Evolutionary conservation across 1,140 invertebrate genomes (phyloP).

Genomic region (Sycobia sp.): DNA sequence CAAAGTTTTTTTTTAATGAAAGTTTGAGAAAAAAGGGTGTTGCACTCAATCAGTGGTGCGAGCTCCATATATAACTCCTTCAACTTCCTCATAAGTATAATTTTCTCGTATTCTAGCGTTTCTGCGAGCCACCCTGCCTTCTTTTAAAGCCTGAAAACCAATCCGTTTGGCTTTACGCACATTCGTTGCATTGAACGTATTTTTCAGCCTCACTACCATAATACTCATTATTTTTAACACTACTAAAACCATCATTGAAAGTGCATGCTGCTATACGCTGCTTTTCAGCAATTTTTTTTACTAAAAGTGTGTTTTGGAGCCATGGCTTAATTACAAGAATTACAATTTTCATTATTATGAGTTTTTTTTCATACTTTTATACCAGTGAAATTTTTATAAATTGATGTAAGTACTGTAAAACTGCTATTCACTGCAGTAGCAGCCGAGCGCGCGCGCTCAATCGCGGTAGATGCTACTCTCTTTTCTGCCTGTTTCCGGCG

Average conservation of each 20-base stretch:
- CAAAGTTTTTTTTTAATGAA: conserved; percentile 32
- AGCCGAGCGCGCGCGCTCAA: neutral
- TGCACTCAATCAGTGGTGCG: too few relatives aligned
- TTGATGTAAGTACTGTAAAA: neutral
- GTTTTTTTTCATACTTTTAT: conserved; percentile 18
- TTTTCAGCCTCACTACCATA: conserved; percentile 9
- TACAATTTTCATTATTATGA: conserved; percentile 40
- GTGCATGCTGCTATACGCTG: conserved; percentile 2
- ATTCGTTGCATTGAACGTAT: conserved; percentile 5
- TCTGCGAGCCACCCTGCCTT: too few relatives aligned
- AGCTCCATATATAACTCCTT: too few relatives aligned
- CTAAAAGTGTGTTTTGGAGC: too few relatives aligned
- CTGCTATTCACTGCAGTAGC: neutral
- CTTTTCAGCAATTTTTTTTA: neutral
- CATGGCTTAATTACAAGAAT: conserved; percentile 33
- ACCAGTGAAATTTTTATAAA: neutral
- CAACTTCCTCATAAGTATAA: too few relatives aligned
- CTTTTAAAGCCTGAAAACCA: neutral
- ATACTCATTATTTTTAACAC: too few relatives aligned
- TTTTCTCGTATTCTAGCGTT: too few relatives aligned
- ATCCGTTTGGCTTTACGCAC: neutral
- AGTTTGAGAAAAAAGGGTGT: conserved; percentile 5
- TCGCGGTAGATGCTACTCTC: neutral
- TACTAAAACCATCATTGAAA: conserved; percentile 5
- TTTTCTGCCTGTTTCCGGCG: conserved; percentile 3